Base-by-base conservation (phyloP, 2,797 vertebrate genomes). In the Poecilia wingei region DNA sequence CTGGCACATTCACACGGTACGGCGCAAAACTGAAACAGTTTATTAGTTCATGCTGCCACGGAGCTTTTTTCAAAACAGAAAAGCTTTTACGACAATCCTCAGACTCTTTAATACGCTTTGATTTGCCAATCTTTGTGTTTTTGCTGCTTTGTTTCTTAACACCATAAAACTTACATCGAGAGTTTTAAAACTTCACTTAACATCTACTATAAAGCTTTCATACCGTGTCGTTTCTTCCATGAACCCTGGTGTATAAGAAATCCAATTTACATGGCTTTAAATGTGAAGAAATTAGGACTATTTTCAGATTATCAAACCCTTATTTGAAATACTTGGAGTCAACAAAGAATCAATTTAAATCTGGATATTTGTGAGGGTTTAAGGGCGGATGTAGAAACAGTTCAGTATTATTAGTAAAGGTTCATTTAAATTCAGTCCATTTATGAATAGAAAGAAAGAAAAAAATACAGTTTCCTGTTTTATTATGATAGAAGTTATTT, bases 1-100 rank as follows among this genome's bases (percentile, higher is more conserved):
- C 93, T 96, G 96, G 94, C 95, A 97, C 79, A 95, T 98, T 86
- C 95, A 96, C 90, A 96, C 97, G 98, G 98, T 99, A 92, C 96
- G 96, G 75, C 49, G 46, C 41, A 49, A n/a, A 53, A 31, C 22
- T n/a, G 16, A 39, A 66, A 13, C 25, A 41, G 22, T 66, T 39
- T 6, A 12, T 12, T 25, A 41, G 9, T 20, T 18, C 9, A 3
- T 66, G 20, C 39, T 22, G 33, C 33, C 18, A 39, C 18, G 1
- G 7, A 39, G 33, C 7, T 39, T 66, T 66, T 20, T 12, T 20
- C 12, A 18, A 66, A 36, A 20, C 31, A 20, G 2, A 10, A 22
- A 20, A 36, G 61, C 33, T 66, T 8, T 20, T 39, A 20, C 20
- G 18, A 22, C 33, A 22, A 18, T 66, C 7, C 33, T 22, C 31